These are phyloP conservation scores for Glyptemys insculpta DNA, from an alignment of 2,797 vertebrate genomes.

Conservation along the genomic window DNA sequence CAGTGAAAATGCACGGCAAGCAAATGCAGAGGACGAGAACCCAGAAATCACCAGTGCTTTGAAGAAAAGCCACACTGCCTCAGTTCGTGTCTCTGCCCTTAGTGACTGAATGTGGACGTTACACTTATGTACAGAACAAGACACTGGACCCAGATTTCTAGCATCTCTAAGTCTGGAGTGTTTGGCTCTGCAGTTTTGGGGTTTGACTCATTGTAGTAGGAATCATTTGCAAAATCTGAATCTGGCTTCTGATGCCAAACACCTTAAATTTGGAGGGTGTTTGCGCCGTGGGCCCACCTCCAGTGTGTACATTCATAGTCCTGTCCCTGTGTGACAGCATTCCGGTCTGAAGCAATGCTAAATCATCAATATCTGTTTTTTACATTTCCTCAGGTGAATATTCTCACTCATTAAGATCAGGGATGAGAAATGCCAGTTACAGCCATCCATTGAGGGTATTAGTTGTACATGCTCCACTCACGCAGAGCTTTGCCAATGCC, in stretches of 20 bases:
- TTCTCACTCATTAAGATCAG: background rate
- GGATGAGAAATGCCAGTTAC: background rate
- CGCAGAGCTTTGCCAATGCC: background rate
- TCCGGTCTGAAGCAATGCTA: background rate
- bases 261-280: fast-evolving
- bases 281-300: background rate
- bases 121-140: background rate
- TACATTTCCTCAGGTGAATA: background rate
- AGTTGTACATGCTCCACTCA: background rate
- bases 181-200: background rate
- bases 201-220: background rate
- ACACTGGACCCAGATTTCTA: background rate
- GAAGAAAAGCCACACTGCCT: background rate
- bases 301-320: background rate
- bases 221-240: background rate
- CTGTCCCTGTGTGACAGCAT: background rate
- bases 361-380: background rate
- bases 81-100: background rate
- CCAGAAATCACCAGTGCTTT: background rate
- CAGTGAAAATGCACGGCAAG: background rate
- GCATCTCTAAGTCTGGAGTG: background rate
- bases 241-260: background rate
- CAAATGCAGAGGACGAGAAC: background rate
- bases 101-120: background rate
- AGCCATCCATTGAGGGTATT: background rate